A percentile compares a stretch with the other conserved stretches of the same genome.
phyloP scores from a whole-genome alignment of 2,888 invertebrate genomes.

The Melinaea menophilus region DNA sequence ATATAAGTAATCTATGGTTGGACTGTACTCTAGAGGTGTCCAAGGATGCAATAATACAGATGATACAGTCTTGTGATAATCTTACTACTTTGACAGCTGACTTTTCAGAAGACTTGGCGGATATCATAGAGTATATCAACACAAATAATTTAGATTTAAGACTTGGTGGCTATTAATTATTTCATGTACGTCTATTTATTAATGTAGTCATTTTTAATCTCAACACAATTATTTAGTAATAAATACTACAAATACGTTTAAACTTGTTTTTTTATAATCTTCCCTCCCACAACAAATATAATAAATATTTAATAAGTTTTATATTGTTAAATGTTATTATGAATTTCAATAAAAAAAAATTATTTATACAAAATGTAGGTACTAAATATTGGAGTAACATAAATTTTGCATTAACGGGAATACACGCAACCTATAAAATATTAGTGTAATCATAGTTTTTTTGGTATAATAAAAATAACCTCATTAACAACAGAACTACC shows the following conservation, averaged over 20 bases:
- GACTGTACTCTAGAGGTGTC: conserved; percentile 70
- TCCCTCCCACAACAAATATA: background rate
- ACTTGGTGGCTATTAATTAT: conserved; percentile 62
- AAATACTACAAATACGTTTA: background rate
- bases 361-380: too few species aligned
- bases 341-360: too few species aligned
- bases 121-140: conserved; percentile 57
- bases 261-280: background rate
- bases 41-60: conserved; percentile 53
- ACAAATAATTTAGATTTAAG: conserved; percentile 69
- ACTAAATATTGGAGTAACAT: too few species aligned
- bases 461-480: too few species aligned
- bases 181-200: conserved; percentile 34
- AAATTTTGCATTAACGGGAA: too few species aligned
- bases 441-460: too few species aligned
- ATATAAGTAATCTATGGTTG: conserved; percentile 61
- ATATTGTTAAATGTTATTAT: too few species aligned
- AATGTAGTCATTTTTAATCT: conserved; percentile 31
- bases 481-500: too few species aligned
- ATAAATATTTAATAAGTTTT: too few species aligned
- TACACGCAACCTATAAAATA: too few species aligned
- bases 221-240: conserved; percentile 10
- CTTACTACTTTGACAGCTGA: conserved; percentile 65
- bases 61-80: conserved; percentile 59
- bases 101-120: conserved; percentile 52